Evolutionary conservation across 2,113 vertebrate genomes (phyloP).

Genomic region (Forbesichthys papilliferus): DNA sequence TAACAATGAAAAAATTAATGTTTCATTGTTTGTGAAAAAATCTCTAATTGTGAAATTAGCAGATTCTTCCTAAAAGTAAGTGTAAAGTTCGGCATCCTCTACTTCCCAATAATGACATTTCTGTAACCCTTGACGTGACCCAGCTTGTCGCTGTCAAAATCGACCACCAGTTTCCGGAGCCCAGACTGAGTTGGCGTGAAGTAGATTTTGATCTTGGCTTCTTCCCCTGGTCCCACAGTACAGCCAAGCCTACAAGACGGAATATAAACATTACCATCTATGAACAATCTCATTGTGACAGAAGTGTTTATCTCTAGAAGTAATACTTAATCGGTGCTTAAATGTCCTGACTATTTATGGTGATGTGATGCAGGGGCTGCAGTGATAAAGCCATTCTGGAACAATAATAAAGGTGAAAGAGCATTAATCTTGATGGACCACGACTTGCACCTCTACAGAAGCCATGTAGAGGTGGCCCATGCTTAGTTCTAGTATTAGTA

Average conservation of each 20-base stretch:
- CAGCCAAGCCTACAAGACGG: constrained; percentile 57
- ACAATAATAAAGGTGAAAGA: background rate
- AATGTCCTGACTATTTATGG: constrained; percentile 39
- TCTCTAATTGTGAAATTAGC: background rate
- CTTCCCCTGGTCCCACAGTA: constrained; percentile 73
- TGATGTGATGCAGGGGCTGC: background rate
- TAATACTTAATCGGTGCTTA: background rate
- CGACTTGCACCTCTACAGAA: too few relatives aligned
- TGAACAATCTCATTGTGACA: background rate
- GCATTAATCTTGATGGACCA: too few relatives aligned
- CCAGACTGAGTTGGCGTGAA: constrained; percentile 79
- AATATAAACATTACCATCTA: constrained; percentile 45
- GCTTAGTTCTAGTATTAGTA: too few relatives aligned
- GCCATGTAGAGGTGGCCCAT: too few relatives aligned
- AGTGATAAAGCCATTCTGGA: background rate
- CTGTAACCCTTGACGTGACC: constrained; percentile 86
- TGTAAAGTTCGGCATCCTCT: background rate
- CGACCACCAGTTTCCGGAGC: constrained; percentile 85
- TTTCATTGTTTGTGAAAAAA: background rate
- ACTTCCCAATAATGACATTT: constrained; percentile 85
- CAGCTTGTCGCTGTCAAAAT: constrained; percentile 87
- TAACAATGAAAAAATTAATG: background rate
- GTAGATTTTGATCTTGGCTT: constrained; percentile 80
- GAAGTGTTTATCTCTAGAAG: constrained; percentile 13
- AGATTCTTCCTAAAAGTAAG: background rate